phyloP scores from a whole-genome alignment of 2,797 vertebrate species.

The Linurgus olivaceus region DNA sequence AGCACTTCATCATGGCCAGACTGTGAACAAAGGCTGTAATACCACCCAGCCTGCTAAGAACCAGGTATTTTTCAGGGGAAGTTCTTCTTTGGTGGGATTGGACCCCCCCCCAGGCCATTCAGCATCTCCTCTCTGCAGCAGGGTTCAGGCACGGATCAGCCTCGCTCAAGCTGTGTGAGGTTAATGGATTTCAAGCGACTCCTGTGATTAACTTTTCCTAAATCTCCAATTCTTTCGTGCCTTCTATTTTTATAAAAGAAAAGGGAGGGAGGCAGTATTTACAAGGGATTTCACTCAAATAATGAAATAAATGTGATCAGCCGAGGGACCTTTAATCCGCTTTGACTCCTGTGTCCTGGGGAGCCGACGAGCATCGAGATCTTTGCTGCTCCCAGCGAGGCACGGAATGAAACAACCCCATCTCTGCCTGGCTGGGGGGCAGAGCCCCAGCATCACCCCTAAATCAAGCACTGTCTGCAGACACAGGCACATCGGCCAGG shows the following conservation, averaged over 20 bases:
- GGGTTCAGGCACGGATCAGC: background rate
- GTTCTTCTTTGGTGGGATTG: too few species aligned
- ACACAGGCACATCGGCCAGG: background rate
- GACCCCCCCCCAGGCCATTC: accelerated
- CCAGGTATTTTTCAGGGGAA: background rate
- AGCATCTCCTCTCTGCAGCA: background rate
- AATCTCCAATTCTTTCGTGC: slow-evolving; percentile 33
- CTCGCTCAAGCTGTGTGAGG: background rate
- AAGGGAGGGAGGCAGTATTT: background rate
- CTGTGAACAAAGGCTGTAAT: background rate
- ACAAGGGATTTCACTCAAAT: slow-evolving; percentile 51
- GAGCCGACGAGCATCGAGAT: background rate
- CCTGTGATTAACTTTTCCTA: slow-evolving; percentile 21
- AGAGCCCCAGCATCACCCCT: background rate
- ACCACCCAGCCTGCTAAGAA: background rate
- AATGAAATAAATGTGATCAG: slow-evolving; percentile 68
- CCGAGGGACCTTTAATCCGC: slow-evolving; percentile 45
- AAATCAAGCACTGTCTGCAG: background rate
- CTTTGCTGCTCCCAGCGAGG: background rate
- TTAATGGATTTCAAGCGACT: slow-evolving; percentile 10
- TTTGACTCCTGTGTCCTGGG: slow-evolving; percentile 40
- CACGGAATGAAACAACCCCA: background rate
- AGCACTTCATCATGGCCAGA: background rate
- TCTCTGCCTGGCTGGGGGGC: background rate
- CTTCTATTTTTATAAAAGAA: slow-evolving; percentile 30